phyloP scores from a whole-genome alignment of 2,113 vertebrate genomes.

The Cyphomyrus plagiostoma region DNA sequence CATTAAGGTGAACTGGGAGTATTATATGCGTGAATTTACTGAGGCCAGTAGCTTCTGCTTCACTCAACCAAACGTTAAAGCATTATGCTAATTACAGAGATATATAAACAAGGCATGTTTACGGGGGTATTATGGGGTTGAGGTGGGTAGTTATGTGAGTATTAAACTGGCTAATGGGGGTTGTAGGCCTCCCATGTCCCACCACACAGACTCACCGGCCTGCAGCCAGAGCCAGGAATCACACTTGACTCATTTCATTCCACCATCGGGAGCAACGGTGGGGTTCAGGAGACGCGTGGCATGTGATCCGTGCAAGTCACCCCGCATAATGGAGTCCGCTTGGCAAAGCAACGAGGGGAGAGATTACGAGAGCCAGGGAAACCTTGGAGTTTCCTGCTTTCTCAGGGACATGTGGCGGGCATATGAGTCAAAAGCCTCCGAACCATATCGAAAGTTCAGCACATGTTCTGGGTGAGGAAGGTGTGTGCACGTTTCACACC shows the following conservation, averaged over 20 bases:
- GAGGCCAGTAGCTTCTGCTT: neutral
- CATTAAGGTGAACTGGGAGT: too few relatives aligned
- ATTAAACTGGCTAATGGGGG: neutral
- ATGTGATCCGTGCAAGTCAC: neutral
- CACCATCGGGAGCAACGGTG: neutral
- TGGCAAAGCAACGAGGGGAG: neutral
- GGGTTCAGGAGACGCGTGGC: neutral
- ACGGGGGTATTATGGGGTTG: neutral
- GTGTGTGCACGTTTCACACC: neutral
- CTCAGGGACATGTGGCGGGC: neutral
- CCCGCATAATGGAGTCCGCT: neutral
- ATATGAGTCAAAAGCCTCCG: neutral
- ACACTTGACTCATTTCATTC: neutral
- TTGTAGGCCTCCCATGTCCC: neutral
- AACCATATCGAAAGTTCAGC: neutral
- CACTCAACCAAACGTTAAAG: neutral
- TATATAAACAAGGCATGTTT: neutral
- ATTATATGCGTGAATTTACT: neutral
- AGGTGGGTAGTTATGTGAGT: neutral
- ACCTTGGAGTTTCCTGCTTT: neutral
- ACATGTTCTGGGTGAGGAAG: neutral
- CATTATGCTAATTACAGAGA: neutral
- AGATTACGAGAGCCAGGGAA: neutral
- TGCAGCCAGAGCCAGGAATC: neutral
- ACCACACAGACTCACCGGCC: neutral